Base-by-base conservation (phyloP, 2,797 vertebrate species). In the Chaetophractus vellerosus region DNA sequence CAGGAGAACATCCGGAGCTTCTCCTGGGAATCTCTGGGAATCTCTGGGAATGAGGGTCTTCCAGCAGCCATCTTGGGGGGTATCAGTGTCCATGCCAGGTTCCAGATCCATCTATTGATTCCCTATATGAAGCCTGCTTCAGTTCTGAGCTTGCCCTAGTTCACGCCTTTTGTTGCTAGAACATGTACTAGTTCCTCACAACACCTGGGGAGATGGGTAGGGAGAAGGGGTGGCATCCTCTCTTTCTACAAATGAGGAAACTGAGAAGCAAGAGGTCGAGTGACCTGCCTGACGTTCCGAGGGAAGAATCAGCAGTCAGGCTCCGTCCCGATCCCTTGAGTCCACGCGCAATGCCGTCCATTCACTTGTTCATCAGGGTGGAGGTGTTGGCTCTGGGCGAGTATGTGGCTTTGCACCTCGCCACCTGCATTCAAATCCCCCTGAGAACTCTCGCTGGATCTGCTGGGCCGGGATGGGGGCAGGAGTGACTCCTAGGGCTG, bases 261-360 rank as follows among this genome's bases (percentile, higher is more conserved):
- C 74, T 59, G 66, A 55, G 83, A 50, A 71, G 57, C 75, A 9
- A 48, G 3, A 63, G 84, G 33, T 12, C 63, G 33, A 2, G 0
- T 8, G 28, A 31, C 24, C 33, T 5, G 38, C 11, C 81, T 41
- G 2, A 7, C 66, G 82, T n/a, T 48, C 85, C 6, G 1, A 76
- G 38, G 71, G 33, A 52, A 72, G 75, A 64, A 57, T 50, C 0
- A 23, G 50, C n/a, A 26, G 26, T 36, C n/a, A 31, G 64, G 31
- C 31, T 72, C 31, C 2, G 3, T 15, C 41, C 16, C 2, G 21
- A 26, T 21, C 26, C 9, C 74, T 21, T 16, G 12, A 15, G 48
- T 21, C 57, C 21, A 5, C 19, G 23, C 0, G 0, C 78, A n/a
- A 19, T 5, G 31, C 61, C 4, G 0, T 38, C 79, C 48, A 0